Percentiles rank a stretch among this genome's conserved stretches.
Evolutionary conservation across 2,888 invertebrate genomes (phyloP).

Genomic region (Eilema depressum): DNA sequence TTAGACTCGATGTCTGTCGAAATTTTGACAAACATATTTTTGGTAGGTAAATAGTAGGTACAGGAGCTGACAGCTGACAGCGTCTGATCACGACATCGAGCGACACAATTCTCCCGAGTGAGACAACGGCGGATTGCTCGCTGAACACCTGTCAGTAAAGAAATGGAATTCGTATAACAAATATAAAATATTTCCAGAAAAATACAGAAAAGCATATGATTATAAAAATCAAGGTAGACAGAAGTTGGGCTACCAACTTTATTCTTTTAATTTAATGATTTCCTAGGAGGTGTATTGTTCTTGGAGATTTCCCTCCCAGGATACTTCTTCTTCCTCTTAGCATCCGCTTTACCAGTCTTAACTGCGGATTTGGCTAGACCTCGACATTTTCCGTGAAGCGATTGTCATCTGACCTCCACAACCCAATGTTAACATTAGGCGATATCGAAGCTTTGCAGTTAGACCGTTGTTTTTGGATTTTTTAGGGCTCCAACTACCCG

Average conservation of each 20-base stretch:
- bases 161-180: slow-evolving; percentile 4
- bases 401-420: too few species aligned
- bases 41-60: background rate
- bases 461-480: too few species aligned
- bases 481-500: too few species aligned
- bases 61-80: background rate
- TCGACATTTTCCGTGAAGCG: too few species aligned
- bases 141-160: slow-evolving; percentile 4
- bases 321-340: too few species aligned
- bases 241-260: background rate
- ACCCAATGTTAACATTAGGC: too few species aligned
- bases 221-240: background rate
- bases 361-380: too few species aligned
- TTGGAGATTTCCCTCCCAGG: background rate
- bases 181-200: background rate
- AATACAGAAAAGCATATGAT: background rate
- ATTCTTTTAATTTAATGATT: background rate
- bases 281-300: background rate
- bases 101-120: background rate
- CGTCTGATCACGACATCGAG: background rate
- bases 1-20: background rate
- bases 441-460: too few species aligned
- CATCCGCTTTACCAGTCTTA: too few species aligned
- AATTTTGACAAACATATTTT: background rate
- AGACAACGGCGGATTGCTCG: slow-evolving; percentile 4